A percentile compares a stretch with the other conserved stretches of the same genome.
Evolutionary conservation across 1,140 invertebrate species (phyloP).

Genomic region (Archivesica marissinica): DNA sequence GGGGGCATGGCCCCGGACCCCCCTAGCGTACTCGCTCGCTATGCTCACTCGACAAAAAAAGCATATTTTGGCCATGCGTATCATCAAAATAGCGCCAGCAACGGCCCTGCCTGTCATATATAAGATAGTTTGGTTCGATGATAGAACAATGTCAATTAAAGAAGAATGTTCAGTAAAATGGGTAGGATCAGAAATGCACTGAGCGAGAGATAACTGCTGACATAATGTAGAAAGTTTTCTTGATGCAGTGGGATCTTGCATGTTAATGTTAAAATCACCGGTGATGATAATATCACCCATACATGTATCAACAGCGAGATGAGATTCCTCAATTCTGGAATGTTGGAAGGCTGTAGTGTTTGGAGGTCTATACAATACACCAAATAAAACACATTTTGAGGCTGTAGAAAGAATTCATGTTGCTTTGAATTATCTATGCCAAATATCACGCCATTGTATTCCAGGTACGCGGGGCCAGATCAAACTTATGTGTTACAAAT

Average conservation of each 20-base stretch:
- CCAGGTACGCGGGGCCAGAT: background rate
- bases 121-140: background rate
- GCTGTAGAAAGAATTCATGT: background rate
- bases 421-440: no score
- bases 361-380: constrained; percentile 30
- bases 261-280: constrained; percentile 4
- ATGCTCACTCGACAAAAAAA: no score
- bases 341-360: constrained; percentile 5
- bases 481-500: background rate
- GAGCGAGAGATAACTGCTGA: constrained; percentile 19
- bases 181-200: constrained; percentile 6
- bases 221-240: background rate
- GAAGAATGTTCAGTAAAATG: constrained; percentile 19
- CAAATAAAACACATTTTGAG: background rate
- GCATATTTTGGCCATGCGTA: no score
- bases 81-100: no score
- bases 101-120: no score
- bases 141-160: constrained; percentile 27
- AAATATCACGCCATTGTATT: no score
- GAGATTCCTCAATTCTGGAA: background rate
- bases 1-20: no score
- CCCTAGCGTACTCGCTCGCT: no score
- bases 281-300: background rate
- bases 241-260: background rate
- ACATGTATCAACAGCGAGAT: constrained; percentile 25